A percentile compares a stretch with the other conserved stretches of the same genome.
These are phyloP conservation scores for Stenotaenia linearis DNA, from an alignment of 2,888 invertebrate species.

Conservation along the genomic window DNA sequence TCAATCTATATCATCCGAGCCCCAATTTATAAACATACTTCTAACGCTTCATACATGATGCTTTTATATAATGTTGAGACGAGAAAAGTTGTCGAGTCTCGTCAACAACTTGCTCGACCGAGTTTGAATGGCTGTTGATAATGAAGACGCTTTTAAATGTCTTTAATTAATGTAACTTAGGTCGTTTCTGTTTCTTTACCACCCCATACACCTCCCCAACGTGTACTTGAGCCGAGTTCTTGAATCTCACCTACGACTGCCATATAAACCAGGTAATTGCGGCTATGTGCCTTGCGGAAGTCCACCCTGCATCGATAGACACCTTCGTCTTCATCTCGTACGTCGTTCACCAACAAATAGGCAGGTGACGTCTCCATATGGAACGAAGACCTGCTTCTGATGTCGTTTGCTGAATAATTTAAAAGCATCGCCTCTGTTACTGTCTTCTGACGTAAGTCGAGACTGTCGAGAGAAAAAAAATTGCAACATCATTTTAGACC, in stretches of 20 bases:
- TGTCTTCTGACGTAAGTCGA: conserved; percentile 24
- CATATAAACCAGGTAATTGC: conserved; percentile 77
- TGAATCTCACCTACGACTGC: conserved; percentile 72
- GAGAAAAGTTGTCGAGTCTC: conserved; percentile 12
- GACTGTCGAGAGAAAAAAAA: not conserved
- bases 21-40: conserved; percentile 10
- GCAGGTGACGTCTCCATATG: conserved; percentile 21
- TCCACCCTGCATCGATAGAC: conserved; percentile 82
- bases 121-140: conserved; percentile 26
- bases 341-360: conserved; percentile 33
- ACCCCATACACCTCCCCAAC: conserved; percentile 16
- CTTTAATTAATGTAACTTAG: conserved; percentile 26
- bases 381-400: conserved; percentile 2
- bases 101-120: conserved; percentile 26
- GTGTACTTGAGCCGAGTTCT: conserved; percentile 7
- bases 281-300: conserved; percentile 80
- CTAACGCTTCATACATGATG: conserved; percentile 2
- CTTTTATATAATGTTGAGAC: conserved; percentile 17
- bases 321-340: conserved; percentile 61
- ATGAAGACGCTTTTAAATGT: conserved; percentile 26
- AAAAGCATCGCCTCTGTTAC: not conserved
- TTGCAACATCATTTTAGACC: not conserved
- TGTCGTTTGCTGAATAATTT: conserved; percentile 23
- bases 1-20: conserved; percentile 10
- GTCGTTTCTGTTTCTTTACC: conserved; percentile 26